Evolutionary conservation across 1,140 invertebrate species (phyloP).

Genomic region (Ptiloglossa arizonensis): DNA sequence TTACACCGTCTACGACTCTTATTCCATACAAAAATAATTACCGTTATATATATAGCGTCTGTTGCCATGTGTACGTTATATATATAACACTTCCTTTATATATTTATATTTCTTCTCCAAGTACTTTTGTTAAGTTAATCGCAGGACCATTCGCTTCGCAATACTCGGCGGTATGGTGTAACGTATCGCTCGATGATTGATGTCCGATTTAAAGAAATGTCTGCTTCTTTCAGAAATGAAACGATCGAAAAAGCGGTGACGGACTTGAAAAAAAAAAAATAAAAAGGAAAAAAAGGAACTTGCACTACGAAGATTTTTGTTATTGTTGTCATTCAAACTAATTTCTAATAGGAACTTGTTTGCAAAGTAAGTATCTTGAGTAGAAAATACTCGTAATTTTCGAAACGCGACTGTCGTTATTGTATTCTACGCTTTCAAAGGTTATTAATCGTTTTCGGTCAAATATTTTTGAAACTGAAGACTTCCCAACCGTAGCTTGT

Average conservation of each 20-base stretch:
- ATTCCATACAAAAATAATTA: conserved; percentile 78
- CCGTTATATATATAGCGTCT: conserved; percentile 69
- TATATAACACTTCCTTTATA: conserved; percentile 41
- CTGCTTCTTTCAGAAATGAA: background rate
- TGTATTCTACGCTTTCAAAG: background rate
- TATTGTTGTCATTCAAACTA: background rate
- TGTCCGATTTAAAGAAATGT: background rate
- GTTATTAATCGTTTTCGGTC: background rate
- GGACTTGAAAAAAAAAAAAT: no score
- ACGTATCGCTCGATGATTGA: background rate
- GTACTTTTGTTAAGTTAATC: conserved; percentile 56
- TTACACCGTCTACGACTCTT: conserved; percentile 73
- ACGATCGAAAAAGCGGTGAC: background rate
- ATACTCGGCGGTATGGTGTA: conserved; percentile 44
- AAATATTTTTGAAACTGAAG: no score
- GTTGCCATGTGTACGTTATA: conserved; percentile 34
- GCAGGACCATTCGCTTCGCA: conserved; percentile 68
- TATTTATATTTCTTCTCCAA: conserved; percentile 42
- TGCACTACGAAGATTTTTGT: background rate
- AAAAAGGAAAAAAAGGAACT: conserved; percentile 9
- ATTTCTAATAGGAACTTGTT: conserved; percentile 37
- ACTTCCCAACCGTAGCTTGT: background rate
- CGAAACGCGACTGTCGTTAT: background rate
- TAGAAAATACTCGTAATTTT: background rate
- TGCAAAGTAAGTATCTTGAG: background rate